Evolutionary conservation across 2,888 invertebrate genomes (phyloP).

Genomic region (Tenthredo livida): DNA sequence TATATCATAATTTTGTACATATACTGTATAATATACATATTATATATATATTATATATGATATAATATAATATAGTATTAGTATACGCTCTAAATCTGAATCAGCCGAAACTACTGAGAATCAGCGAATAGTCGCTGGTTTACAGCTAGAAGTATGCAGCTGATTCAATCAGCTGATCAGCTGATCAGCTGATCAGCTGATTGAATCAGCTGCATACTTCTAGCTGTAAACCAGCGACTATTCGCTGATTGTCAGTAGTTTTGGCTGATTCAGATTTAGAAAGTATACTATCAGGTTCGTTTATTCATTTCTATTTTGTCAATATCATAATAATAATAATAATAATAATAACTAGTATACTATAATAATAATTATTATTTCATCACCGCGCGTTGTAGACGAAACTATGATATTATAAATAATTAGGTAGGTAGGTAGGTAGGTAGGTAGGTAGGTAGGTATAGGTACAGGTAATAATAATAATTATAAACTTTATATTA

Average conservation of each 20-base stretch:
- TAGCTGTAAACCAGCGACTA: too few species aligned
- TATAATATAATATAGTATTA: not conserved
- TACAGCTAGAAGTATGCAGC: too few species aligned
- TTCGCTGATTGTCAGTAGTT: too few species aligned
- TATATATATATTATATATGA: not conserved
- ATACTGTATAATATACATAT: not conserved
- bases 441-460: conserved; percentile 1
- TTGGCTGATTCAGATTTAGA: too few species aligned
- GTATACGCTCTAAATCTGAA: too few species aligned
- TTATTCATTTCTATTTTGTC: not conserved
- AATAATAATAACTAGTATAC: not conserved
- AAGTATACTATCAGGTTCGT: conserved; percentile 3
- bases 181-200: too few species aligned
- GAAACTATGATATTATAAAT: not conserved
- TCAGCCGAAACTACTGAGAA: too few species aligned
- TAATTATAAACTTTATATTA: not conserved
- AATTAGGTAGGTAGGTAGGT: not conserved
- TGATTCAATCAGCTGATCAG: too few species aligned
- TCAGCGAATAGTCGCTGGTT: too few species aligned
- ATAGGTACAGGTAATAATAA: not conserved
- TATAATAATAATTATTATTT: not conserved
- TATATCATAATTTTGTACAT: not conserved
- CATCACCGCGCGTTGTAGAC: conserved; percentile 9
- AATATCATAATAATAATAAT: not conserved
- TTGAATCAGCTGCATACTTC: too few species aligned